Evolutionary conservation across 37 sponge, comb jelly and placozoan species (phyloP).

Genomic region (Amphimedon queenslandica): DNA sequence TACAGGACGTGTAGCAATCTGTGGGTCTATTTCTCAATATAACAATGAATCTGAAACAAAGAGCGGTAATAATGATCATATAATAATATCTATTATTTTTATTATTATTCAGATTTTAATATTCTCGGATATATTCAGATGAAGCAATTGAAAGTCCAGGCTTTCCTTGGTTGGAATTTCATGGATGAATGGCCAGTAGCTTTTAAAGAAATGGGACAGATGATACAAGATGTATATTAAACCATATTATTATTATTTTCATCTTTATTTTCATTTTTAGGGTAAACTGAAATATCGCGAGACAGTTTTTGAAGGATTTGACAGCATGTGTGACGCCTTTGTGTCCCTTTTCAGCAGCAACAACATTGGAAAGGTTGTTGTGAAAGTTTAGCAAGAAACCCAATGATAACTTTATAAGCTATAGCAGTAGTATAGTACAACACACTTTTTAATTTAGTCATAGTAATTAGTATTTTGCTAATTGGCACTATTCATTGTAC

Average conservation of each 20-base stretch:
- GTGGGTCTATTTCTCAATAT: constrained; percentile 80
- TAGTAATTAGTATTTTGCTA: too few relatives aligned
- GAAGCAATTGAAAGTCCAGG: constrained; percentile 67
- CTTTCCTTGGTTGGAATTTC: constrained; percentile 54
- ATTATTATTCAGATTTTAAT: too few relatives aligned
- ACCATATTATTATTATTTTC: too few relatives aligned
- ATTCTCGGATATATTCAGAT: too few relatives aligned
- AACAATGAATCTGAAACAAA: too few relatives aligned
- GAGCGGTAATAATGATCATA: too few relatives aligned
- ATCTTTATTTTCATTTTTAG: too few relatives aligned
- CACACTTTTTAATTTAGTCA: too few relatives aligned
- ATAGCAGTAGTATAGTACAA: too few relatives aligned
- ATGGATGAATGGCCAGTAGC: constrained; percentile 43
- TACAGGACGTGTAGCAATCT: constrained; percentile 65
- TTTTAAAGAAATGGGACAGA: constrained; percentile 42
- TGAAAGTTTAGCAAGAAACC: constrained; percentile 70
- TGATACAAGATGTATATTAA: constrained; percentile 89
- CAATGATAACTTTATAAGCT: too few relatives aligned
- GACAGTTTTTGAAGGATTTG: constrained; percentile 70
- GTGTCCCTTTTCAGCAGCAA: constrained; percentile 51
- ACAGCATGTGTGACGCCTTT: constrained; percentile 81
- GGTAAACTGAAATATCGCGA: constrained; percentile 61
- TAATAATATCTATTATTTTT: too few relatives aligned
- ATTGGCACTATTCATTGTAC: too few relatives aligned
- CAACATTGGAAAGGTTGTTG: constrained; percentile 68